A percentile compares a stretch with the other conserved stretches of the same genome.
Conservation (phyloP, 2,113 vertebrate genomes). For the Datnioides undecimradiatus region DNA sequence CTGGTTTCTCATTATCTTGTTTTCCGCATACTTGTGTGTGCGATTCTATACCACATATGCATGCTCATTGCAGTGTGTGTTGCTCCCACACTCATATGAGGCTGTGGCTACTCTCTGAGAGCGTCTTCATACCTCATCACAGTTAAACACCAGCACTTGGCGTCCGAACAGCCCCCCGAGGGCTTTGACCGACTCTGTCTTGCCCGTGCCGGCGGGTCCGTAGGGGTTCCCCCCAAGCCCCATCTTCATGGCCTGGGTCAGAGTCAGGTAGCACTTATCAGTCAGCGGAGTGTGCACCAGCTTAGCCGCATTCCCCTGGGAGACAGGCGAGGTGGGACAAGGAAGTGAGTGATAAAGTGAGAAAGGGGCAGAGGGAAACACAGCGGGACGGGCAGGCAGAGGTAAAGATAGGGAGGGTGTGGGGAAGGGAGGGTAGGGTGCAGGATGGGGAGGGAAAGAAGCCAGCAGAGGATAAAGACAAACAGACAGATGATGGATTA, state of each 20-base stretch:
- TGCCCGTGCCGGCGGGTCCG: constrained; percentile 97
- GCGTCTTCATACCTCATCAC: constrained; percentile 91
- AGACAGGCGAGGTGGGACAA: constrained; percentile 25
- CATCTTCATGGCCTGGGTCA: constrained; percentile 98
- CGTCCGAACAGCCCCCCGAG: constrained; percentile 95
- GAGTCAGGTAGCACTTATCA: constrained; percentile 97
- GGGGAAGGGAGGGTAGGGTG: background rate
- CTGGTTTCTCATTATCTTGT: background rate
- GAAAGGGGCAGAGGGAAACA: constrained; percentile 3
- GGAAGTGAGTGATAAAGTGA: constrained; percentile 32
- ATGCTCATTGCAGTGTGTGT: background rate
- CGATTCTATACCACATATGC: too few species aligned
- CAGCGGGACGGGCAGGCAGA: constrained; percentile 5
- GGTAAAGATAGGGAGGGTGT: constrained; percentile 8
- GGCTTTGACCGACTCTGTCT: constrained; percentile 98
- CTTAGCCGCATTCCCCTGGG: constrained; percentile 94
- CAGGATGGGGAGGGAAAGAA: background rate
- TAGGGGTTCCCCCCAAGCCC: constrained; percentile 98
- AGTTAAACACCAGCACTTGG: constrained; percentile 98
- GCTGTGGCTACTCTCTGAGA: background rate
- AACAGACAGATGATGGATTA: constrained; percentile 27
- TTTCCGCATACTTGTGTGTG: too few species aligned
- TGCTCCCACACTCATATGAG: background rate
- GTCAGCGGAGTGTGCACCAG: constrained; percentile 97
- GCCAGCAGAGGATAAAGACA: constrained; percentile 18